Evolutionary conservation across 2,888 invertebrate genomes (phyloP).

Genomic region (Nomada goodeniana): DNA sequence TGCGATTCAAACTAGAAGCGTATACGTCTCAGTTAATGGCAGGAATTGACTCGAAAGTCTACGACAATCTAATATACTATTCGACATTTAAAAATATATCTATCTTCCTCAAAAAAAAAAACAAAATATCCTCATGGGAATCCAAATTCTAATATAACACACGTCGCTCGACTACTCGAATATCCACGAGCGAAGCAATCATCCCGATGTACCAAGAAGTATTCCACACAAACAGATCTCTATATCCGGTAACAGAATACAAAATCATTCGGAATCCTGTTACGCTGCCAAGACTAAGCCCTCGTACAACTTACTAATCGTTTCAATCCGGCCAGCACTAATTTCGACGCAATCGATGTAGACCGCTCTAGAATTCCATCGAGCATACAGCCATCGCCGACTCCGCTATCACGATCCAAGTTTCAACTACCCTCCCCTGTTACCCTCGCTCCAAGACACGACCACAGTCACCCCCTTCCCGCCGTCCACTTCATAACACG

Average conservation of each 20-base stretch:
- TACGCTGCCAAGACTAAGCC: neutral
- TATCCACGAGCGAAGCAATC: too few species aligned
- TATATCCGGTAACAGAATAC: neutral
- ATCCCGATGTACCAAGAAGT: neutral
- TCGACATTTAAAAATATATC: too few species aligned
- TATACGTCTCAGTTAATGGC: too few species aligned
- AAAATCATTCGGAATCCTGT: neutral
- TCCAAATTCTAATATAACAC: too few species aligned
- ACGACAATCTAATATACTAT: too few species aligned
- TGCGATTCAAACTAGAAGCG: too few species aligned
- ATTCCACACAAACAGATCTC: neutral
- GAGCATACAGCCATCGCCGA: neutral
- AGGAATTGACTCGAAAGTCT: too few species aligned
- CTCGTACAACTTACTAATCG: slow-evolving; percentile 4
- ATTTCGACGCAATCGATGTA: slow-evolving; percentile 15
- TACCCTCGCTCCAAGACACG: neutral
- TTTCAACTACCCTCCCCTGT: neutral
- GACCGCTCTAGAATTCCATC: slow-evolving; percentile 5
- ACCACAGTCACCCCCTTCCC: neutral
- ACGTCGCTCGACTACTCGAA: too few species aligned
- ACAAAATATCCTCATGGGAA: too few species aligned
- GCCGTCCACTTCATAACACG: neutral
- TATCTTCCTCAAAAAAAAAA: too few species aligned
- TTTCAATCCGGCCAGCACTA: slow-evolving; percentile 14
- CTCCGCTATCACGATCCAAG: neutral